These are phyloP conservation scores for Apotomis turbidana DNA, from an alignment of 2,888 invertebrate species.

Conservation along the genomic window DNA sequence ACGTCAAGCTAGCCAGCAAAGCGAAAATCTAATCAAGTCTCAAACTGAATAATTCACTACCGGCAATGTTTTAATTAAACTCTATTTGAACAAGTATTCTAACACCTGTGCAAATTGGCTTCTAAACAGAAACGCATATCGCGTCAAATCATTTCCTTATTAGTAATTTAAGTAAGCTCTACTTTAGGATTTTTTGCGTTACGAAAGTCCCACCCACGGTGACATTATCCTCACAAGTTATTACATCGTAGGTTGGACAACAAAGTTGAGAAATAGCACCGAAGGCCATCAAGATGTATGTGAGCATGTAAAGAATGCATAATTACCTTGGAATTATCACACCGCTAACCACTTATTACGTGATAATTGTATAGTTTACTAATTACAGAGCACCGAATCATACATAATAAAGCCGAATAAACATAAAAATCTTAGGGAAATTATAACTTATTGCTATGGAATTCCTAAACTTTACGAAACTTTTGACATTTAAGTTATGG, in stretches of 20 bases:
- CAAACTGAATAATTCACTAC: conserved; percentile 28
- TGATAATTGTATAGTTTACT: conserved; percentile 15
- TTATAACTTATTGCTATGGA: conserved; percentile 21
- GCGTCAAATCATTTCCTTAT: conserved; percentile 31
- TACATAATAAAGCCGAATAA: conserved; percentile 25
- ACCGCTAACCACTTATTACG: conserved; percentile 16
- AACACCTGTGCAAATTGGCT: conserved; percentile 37
- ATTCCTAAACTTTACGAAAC: conserved; percentile 42
- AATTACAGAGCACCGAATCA: conserved; percentile 21
- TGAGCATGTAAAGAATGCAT: conserved; percentile 40
- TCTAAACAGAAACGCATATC: conserved; percentile 24
- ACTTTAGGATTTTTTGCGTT: conserved; percentile 53
- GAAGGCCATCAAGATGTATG: conserved; percentile 70
- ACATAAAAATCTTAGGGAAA: not conserved
- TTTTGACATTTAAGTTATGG: conserved; percentile 41
- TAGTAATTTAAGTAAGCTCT: conserved; percentile 36
- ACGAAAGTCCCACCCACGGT: conserved; percentile 69
- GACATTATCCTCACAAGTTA: conserved; percentile 62
- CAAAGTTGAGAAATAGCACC: conserved; percentile 75
- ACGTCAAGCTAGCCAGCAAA: conserved; percentile 8
- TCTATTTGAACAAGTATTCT: conserved; percentile 19
- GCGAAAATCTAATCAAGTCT: conserved; percentile 17
- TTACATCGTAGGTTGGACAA: conserved; percentile 65
- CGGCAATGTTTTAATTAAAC: conserved; percentile 10
- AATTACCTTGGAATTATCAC: conserved; percentile 40